Evolutionary conservation across 2,113 vertebrate species (phyloP), one percentile per base, ranked within the genome.

Genomic region (Rhabdornis inornatus): DNA sequence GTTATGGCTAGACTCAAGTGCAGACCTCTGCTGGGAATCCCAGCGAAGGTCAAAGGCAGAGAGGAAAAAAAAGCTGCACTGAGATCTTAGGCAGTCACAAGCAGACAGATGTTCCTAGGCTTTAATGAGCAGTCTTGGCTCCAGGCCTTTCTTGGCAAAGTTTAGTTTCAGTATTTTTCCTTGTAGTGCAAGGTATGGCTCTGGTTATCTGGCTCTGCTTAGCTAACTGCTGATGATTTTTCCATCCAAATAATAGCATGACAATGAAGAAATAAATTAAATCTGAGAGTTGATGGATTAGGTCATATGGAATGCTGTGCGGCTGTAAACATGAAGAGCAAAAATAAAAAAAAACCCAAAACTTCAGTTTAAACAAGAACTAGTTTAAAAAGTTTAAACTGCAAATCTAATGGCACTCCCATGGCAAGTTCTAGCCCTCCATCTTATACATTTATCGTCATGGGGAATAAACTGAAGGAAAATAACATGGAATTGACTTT

Each of bases 211-310:
- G 66, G 63, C 79, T 95, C 49, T 95, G 76, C 86, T 96, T 70
- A 96, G 57, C 69, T 90, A 90, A 40, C 49, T 23, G 61, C 17
- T 80, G 82, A 49, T 92, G 81, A 72, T 63, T 89, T 97, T 97
- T 94, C 89, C 94, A 94, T 83, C 82, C 88, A 96, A 96, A 84
- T 94, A 93, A 95, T 57, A n/a, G 39, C 49, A 87, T 80, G 65
- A 96, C 92, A 97, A 85, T 71, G 90, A 83, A 95, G 69, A 97
- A 94, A 79, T 10, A 72, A 84, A 66, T 83, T 82, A 37, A 93
- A 77, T 89, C 44, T 91, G 52, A 35, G 70, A 63, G 37, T 33
- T 89, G 91, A 81, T 89, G 59, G 64, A 81, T 94, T 95, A 90
- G 57, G 49, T 96, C 45, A 80, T 28, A 39, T 57, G 39, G 75